Conservation (phyloP, 92 coral and sea anemone genomes). For the Siderastrea radians region DNA sequence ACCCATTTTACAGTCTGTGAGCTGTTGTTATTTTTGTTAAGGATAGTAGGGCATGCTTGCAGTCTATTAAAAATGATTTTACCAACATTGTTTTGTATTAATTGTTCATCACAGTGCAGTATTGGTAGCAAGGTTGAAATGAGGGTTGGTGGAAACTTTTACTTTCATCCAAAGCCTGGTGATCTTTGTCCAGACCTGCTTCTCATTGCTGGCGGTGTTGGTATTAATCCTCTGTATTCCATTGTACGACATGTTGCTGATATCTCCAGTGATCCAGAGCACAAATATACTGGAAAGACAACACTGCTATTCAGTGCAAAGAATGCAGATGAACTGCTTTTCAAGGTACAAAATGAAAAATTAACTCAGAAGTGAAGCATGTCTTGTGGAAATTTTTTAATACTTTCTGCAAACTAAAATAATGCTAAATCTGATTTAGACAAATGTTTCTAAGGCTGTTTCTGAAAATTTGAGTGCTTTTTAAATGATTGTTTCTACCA, state of each 20-base stretch:
- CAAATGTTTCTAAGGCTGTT: no score
- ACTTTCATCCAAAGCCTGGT: constrained; percentile 64
- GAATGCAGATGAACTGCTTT: constrained; percentile 85
- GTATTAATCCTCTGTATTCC: constrained; percentile 94
- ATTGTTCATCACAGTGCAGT: constrained; percentile 66
- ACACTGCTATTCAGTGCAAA: constrained; percentile 86
- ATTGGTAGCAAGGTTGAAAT: constrained; percentile 87
- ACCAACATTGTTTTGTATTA: neutral
- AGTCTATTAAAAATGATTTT: no score
- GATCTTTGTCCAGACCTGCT: constrained; percentile 62
- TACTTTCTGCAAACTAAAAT: no score
- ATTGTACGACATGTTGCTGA: constrained; percentile 73
- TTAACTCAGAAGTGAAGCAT: no score
- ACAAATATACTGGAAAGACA: constrained; percentile 61
- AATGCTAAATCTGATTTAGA: no score
- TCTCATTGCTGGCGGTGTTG: constrained; percentile 98
- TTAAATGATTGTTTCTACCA: no score
- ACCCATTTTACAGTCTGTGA: no score
- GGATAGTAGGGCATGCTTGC: no score
- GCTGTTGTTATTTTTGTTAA: no score
- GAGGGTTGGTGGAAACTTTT: constrained; percentile 94
- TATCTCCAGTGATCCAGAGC: constrained; percentile 18
- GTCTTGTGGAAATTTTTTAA: no score
- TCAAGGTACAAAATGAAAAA: constrained; percentile 62
- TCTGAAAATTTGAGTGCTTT: no score